These are phyloP conservation scores for Rhadina sibilatrix DNA, from an alignment of 2,113 vertebrate genomes.

Conservation along the genomic window DNA sequence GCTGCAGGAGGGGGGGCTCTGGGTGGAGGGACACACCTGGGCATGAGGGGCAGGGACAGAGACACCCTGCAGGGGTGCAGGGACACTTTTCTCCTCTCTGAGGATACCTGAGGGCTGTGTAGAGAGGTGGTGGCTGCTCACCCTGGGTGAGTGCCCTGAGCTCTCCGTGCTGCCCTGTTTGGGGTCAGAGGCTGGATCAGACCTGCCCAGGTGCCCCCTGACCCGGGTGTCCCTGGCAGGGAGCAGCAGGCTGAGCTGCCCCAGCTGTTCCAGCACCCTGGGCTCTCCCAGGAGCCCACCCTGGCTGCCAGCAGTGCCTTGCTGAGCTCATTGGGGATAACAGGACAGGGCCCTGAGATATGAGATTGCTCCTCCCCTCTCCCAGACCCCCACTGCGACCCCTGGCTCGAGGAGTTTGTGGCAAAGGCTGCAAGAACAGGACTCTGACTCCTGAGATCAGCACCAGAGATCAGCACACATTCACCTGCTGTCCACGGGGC, in stretches of 20 bases:
- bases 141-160: background rate
- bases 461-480: background rate
- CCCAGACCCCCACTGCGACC: background rate
- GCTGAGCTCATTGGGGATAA: background rate
- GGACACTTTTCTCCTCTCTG: background rate
- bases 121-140: background rate
- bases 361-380: background rate
- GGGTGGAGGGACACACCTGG: fast-evolving
- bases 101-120: background rate
- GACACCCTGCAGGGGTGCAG: too few relatives aligned
- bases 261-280: background rate
- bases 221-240: background rate
- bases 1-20: background rate
- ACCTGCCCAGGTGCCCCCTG: background rate
- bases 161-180: too few relatives aligned
- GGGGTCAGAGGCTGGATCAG: too few relatives aligned
- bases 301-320: background rate
- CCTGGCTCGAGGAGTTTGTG: background rate
- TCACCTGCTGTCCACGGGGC: background rate
- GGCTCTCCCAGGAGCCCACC: background rate
- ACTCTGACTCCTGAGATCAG: background rate
- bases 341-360: background rate
- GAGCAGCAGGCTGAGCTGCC: background rate
- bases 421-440: background rate
- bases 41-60: background rate